Conservation (phyloP, 2,888 invertebrate genomes). For the Actias luna region DNA sequence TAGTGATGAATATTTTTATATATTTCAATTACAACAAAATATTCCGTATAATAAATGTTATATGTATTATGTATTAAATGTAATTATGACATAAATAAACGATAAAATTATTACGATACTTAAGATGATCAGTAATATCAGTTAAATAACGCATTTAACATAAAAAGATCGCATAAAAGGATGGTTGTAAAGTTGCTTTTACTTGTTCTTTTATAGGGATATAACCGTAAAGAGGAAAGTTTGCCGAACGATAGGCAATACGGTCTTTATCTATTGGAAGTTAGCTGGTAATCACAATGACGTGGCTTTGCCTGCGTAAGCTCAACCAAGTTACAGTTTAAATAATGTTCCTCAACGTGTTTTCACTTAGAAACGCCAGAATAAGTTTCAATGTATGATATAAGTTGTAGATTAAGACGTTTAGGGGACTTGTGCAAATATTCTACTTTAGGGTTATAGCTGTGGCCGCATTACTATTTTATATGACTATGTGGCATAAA, state of each 20-base stretch:
- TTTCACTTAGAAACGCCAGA: not conserved
- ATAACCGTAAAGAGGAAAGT: constrained; percentile 75
- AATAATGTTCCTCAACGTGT: not conserved
- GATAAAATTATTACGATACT: constrained; percentile 52
- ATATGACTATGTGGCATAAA: not conserved
- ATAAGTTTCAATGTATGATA: not conserved
- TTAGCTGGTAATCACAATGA: constrained; percentile 49
- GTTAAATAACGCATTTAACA: constrained; percentile 55
- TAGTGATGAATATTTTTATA: too few relatives aligned
- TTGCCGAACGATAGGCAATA: constrained; percentile 65
- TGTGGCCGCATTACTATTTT: not conserved
- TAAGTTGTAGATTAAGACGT: not conserved
- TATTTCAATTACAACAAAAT: not conserved
- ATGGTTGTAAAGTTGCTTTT: constrained; percentile 76
- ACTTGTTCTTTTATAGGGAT: constrained; percentile 71
- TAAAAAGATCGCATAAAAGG: constrained; percentile 66
- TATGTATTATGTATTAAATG: constrained; percentile 23
- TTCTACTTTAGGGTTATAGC: not conserved
- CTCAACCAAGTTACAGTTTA: not conserved
- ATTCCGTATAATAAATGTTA: not conserved
- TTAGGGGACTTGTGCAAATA: not conserved
- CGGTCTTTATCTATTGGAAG: constrained; percentile 55
- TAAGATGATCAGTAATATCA: constrained; percentile 46
- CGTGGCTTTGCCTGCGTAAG: constrained; percentile 22
- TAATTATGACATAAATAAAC: constrained; percentile 39